Evolutionary conservation across 2,888 invertebrate species (phyloP).

Genomic region (Dynastes grantii): DNA sequence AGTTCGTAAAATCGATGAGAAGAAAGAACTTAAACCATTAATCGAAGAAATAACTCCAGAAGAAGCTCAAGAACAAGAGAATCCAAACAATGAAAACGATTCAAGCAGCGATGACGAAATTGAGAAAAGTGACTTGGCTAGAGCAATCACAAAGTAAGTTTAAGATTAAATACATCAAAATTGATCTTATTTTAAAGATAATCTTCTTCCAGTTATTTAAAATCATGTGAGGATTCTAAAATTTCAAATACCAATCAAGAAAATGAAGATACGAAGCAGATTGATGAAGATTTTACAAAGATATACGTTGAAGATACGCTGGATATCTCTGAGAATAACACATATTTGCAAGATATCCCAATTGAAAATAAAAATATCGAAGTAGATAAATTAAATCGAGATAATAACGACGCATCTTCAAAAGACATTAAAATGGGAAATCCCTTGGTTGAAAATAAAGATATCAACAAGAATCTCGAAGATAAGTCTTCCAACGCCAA

Average conservation of each 20-base stretch:
- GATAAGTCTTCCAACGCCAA: neutral
- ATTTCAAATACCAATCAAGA: neutral
- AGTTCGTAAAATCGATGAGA: neutral
- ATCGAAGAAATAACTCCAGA: slow-evolving; percentile 42
- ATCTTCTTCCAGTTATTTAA: neutral
- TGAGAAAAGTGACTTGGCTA: slow-evolving; percentile 13
- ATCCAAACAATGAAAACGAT: slow-evolving; percentile 42
- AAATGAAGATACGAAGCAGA: slow-evolving; percentile 36
- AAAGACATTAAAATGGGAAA: neutral
- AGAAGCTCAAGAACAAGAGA: neutral
- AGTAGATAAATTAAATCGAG: slow-evolving; percentile 5
- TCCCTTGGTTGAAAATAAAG: neutral
- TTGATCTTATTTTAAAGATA: neutral
- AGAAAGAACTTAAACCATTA: slow-evolving; percentile 31
- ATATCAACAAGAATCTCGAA: neutral
- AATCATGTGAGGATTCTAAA: neutral
- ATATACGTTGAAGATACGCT: too few relatives aligned
- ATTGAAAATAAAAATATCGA: neutral
- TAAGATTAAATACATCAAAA: neutral
- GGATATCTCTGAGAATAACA: neutral
- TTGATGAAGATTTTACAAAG: slow-evolving; percentile 16
- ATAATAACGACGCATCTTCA: neutral
- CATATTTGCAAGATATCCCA: neutral
- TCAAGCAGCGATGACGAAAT: slow-evolving; percentile 14
- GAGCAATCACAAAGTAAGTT: slow-evolving; percentile 15